Evolutionary conservation across 2,797 vertebrate species (phyloP).

Genomic region (Choloepus didactylus): DNA sequence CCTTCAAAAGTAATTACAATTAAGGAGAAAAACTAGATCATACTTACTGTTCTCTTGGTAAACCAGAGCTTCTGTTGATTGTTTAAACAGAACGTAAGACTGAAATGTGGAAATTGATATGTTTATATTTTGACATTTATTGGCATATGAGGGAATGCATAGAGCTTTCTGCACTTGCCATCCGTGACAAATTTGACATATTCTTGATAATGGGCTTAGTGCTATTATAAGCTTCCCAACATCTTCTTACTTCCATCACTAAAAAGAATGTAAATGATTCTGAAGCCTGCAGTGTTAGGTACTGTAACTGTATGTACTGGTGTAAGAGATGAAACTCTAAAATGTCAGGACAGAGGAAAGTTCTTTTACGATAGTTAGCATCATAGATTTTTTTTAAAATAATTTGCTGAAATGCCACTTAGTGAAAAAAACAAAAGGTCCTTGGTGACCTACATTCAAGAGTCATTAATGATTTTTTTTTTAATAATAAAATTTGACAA

Average conservation of each 20-base stretch:
- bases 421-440: background rate
- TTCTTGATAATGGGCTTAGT: background rate
- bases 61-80: background rate
- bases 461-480: background rate
- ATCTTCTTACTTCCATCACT: background rate
- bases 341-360: background rate
- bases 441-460: background rate
- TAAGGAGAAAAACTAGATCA: background rate
- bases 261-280: background rate
- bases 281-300: background rate
- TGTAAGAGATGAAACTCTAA: background rate
- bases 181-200: background rate
- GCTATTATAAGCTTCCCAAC: background rate
- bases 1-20: background rate
- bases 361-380: background rate
- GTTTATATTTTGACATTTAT: background rate
- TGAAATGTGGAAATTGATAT: background rate
- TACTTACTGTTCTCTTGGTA: constrained; percentile 25
- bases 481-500: too few relatives aligned
- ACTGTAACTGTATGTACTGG: background rate
- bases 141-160: background rate
- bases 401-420: background rate
- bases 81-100: background rate
- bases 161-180: background rate
- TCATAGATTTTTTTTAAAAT: background rate